Evolutionary conservation across 2,113 vertebrate genomes (phyloP).

Genomic region (Bubo scandiacus): DNA sequence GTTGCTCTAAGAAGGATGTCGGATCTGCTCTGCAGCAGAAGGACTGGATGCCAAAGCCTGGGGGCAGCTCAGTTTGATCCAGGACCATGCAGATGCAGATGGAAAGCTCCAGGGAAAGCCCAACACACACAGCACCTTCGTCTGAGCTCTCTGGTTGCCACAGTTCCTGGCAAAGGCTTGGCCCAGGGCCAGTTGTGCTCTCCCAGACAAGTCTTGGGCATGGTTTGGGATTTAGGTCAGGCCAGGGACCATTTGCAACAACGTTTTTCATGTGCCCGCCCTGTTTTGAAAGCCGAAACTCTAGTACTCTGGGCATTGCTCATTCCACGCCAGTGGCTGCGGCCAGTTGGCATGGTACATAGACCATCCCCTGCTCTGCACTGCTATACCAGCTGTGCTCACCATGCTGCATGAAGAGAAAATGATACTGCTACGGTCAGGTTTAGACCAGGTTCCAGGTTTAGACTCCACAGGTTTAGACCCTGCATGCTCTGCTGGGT

Average conservation of each 20-base stretch:
- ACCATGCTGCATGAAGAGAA: accelerated
- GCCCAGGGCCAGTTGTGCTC: background rate
- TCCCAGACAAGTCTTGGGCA: background rate
- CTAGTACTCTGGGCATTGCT: background rate
- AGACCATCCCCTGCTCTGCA: accelerated
- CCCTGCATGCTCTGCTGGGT: background rate
- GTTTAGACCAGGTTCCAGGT: background rate
- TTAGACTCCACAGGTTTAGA: background rate
- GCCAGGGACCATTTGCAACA: background rate
- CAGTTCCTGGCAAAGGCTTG: background rate
- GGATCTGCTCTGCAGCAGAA: background rate
- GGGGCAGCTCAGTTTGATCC: background rate
- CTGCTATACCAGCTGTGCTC: background rate
- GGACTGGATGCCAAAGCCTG: background rate
- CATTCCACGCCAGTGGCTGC: accelerated
- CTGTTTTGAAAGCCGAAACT: background rate
- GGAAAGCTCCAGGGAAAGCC: background rate
- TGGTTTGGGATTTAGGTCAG: background rate
- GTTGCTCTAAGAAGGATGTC: background rate
- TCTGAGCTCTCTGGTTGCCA: accelerated
- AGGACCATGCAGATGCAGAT: background rate
- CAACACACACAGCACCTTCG: background rate
- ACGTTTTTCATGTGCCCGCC: background rate
- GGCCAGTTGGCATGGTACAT: accelerated
- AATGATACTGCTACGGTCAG: background rate